Conservation (phyloP, 2,888 invertebrate genomes). For the Chalcis sispes region DNA sequence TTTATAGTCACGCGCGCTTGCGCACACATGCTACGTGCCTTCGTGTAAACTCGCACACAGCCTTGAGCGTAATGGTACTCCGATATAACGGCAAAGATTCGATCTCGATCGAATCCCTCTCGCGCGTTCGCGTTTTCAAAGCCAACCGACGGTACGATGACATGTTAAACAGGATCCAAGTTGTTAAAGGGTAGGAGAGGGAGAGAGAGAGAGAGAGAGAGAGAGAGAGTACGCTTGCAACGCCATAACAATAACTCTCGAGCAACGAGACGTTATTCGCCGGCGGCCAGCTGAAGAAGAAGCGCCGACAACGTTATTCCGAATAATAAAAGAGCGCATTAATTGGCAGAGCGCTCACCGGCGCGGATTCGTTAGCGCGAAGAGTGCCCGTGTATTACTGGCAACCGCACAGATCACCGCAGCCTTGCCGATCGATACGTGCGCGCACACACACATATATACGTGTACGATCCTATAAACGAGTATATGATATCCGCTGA, state of each 20-base stretch:
- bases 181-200: too few relatives aligned
- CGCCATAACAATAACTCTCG: conserved; percentile 52
- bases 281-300: conserved; percentile 6
- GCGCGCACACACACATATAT: too few relatives aligned
- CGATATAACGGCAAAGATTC: conserved; percentile 5
- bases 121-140: background rate
- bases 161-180: conserved; percentile 41
- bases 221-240: background rate
- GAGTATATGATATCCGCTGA: background rate
- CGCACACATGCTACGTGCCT: background rate
- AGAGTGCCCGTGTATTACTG: too few relatives aligned
- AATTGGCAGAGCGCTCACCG: conserved; percentile 25
- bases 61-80: too few relatives aligned
- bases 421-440: conserved; percentile 14
- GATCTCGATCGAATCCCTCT: too few relatives aligned
- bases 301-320: conserved; percentile 23
- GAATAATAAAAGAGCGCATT: conserved; percentile 40
- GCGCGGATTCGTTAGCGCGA: conserved; percentile 32
- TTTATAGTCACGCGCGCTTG: too few relatives aligned
- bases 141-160: conserved; percentile 12
- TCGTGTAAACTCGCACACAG: too few relatives aligned
- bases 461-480: too few relatives aligned
- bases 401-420: background rate
- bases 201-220: too few relatives aligned
- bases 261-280: conserved; percentile 49